Evolutionary conservation across 2,113 vertebrate genomes (phyloP), one percentile per base, ranked within the genome.

Genomic region (Tragelaphus scriptus): DNA sequence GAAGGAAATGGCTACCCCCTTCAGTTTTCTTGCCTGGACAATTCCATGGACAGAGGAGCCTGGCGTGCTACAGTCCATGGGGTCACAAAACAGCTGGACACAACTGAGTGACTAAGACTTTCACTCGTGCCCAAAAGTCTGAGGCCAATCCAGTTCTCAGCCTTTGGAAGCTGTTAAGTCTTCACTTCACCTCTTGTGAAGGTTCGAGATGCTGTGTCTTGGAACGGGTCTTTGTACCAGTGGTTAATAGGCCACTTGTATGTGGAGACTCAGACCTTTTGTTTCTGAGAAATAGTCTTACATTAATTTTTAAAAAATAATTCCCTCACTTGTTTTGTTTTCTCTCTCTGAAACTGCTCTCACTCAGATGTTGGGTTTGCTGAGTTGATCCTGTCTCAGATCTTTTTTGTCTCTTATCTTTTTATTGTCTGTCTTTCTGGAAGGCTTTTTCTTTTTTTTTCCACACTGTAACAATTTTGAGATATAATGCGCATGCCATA

Each of bases 391-490:
- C 26, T 88, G 82, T 71, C 26, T 88, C 49, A 77, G n/a, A 47
- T 93, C 55, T 96, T 80, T 71, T 91, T 40, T 90, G 79, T 23
- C 65, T 68, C 56, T 93, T 92, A 4, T 36, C 44, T 97, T 85
- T 91, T 82, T 47, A 21, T 88, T 81, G 14, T 63, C 44, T 89
- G 11, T 81, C 49, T 91, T 61, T 86, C 71, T 93, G 40, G 13
- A 88, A 88, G 55, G 5, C 77, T 80, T 75, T 80, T 79, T 14
- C 5, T 61, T n/a, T 25, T 55, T 32, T 92, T 65, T 36, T 6
- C 28, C 13, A 59, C 2, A 2, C 53, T 77, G 0, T 59, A 47
- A 71, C 3, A 85, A 59, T 71, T 92, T 89, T 93, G 90, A 93
- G 14, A 23, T 97, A 25, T 21, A 84, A 71, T 82, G 93, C 30